Base-by-base conservation (phyloP, 2,113 vertebrate genomes). In the Anser cygnoides region DNA sequence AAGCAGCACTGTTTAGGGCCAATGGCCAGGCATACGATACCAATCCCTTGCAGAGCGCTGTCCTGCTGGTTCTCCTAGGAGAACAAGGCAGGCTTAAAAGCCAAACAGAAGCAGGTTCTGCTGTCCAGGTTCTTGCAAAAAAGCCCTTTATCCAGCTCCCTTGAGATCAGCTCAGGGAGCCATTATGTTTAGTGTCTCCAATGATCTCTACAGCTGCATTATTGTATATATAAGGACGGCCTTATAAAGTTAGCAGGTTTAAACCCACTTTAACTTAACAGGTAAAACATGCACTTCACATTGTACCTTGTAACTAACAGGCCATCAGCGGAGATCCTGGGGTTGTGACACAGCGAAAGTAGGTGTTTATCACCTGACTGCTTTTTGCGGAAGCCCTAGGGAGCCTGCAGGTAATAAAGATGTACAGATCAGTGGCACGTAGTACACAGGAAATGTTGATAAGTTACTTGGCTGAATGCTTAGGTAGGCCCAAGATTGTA, bases 41-140 rank as follows among this genome's bases (percentile, higher is more conserved):
- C 93, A 77, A 83, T 90, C 63, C 57, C 84, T 57, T 92, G 68
- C 91, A 94, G 77, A 92, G 55, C 55, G 22, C 58, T 77, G 74
- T 83, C 50, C 13, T 73, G 31, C 63, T 73, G 82, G 59, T 79
- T 61, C 44, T 90, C 65, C 22, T 18, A 41, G 73, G 61, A 95
- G 83, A 94, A 7, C 59, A 33, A 89, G 92, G 86, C 66, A 72
- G 58, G 33, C 43, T 87, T 61, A 75, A 50, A 50, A 50, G 49
- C 22, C 44, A 70, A 76, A 78, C 33, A 79, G 63, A 68, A 93
- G 59, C 79, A 80, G 63, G 59, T 81, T 89, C 19, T 95, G 41
- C 85, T 94, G 72, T 93, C 79, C 50, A 7, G 63, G 37, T 83
- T 95, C 82, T 77, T 92, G 88, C 88, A 82, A 75, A 94, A 91